These are phyloP conservation scores for Euwallacea fornicatus DNA, from an alignment of 1,140 invertebrate genomes.

Conservation along the genomic window DNA sequence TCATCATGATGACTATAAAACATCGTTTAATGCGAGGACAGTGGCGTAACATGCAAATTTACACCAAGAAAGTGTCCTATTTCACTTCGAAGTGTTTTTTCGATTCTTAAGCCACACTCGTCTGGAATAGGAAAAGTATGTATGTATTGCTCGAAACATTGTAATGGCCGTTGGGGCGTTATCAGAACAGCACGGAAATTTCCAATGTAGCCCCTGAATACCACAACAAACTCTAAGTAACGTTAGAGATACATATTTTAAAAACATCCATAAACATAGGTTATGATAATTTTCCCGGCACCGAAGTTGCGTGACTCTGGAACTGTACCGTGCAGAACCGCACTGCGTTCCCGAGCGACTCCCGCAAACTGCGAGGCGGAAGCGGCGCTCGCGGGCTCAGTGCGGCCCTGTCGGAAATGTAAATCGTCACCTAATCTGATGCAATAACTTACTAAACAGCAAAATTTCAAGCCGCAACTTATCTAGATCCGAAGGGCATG, in stretches of 20 bases:
- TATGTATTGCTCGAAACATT: slow-evolving; percentile 1
- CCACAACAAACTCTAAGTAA: slow-evolving; percentile 26
- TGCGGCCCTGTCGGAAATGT: slow-evolving; percentile 43
- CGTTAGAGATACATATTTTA: slow-evolving; percentile 37
- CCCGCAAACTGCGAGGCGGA: too few species aligned
- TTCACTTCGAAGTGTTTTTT: too few species aligned
- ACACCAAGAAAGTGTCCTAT: too few species aligned
- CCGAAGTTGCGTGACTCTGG: slow-evolving; percentile 27
- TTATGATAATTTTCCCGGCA: slow-evolving; percentile 36
- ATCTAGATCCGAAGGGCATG: slow-evolving; percentile 50
- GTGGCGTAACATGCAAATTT: too few species aligned
- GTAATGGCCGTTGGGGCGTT: slow-evolving; percentile 1
- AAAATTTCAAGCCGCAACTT: slow-evolving; percentile 48
- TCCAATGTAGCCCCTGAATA: slow-evolving; percentile 17
- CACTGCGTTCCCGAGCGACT: neutral
- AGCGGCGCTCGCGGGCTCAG: neutral
- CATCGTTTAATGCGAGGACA: too few species aligned
- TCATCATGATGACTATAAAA: too few species aligned
- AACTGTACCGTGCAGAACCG: slow-evolving; percentile 2
- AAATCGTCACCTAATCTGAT: slow-evolving; percentile 51
- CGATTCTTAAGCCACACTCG: too few species aligned
- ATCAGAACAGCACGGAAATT: slow-evolving; percentile 30
- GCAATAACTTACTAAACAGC: slow-evolving; percentile 51
- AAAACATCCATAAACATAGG: slow-evolving; percentile 39
- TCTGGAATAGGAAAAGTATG: neutral